These are phyloP conservation scores for Euclidia mi DNA, from an alignment of 2,888 invertebrate genomes.

Conservation along the genomic window DNA sequence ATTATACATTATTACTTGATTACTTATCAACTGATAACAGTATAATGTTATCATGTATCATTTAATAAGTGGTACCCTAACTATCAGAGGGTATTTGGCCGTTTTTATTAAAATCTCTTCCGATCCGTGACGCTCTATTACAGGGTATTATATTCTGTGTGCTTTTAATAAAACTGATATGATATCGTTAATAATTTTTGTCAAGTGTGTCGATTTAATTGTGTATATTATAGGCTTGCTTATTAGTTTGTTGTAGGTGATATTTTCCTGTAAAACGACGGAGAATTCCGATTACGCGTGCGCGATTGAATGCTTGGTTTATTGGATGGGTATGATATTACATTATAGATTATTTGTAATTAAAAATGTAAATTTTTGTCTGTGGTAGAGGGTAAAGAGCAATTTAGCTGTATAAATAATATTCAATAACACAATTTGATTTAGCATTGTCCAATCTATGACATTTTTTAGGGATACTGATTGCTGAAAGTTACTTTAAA, in stretches of 20 bases:
- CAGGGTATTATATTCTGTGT: slow-evolving; percentile 57
- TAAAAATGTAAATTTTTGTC: too few species aligned
- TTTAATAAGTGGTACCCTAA: slow-evolving; percentile 58
- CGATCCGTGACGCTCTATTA: slow-evolving; percentile 55
- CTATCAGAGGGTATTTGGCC: slow-evolving; percentile 42
- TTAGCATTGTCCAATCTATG: too few species aligned
- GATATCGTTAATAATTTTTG: slow-evolving; percentile 32
- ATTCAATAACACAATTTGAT: too few species aligned
- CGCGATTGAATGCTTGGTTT: not conserved
- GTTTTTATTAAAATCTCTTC: slow-evolving; percentile 65
- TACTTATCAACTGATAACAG: slow-evolving; percentile 55
- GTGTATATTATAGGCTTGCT: slow-evolving; percentile 36
- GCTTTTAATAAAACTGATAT: slow-evolving; percentile 59
- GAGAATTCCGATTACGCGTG: not conserved
- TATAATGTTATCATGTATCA: slow-evolving; percentile 58
- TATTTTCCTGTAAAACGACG: slow-evolving; percentile 35
- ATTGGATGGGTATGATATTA: too few species aligned
- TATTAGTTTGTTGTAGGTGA: slow-evolving; percentile 34
- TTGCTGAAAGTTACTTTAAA: too few species aligned
- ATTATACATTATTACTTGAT: slow-evolving; percentile 65
- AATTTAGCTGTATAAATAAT: too few species aligned
- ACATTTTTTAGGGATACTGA: too few species aligned
- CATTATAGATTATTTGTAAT: too few species aligned
- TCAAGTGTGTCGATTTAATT: slow-evolving; percentile 51
- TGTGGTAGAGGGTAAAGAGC: too few species aligned